Evolutionary conservation across 37 sponge, comb jelly and placozoan species (phyloP), one percentile per base, ranked within the genome.

Genomic region (Ianthella basta): DNA sequence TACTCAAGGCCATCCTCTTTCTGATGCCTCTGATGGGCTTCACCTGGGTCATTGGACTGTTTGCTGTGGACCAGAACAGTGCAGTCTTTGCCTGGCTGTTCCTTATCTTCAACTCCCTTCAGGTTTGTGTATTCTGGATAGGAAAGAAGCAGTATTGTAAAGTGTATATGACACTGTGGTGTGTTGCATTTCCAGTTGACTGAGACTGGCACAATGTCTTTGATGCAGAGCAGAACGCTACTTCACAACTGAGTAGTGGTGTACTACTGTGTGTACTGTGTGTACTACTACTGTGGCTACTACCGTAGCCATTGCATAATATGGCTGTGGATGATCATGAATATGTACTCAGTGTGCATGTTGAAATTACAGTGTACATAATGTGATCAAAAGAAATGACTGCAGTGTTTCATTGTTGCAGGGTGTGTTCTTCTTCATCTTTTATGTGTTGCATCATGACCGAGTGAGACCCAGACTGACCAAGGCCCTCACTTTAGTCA

Each of bases 41-140:
- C 35, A 69, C 35, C 34, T 69, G 70, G 70, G 34, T 69, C 70
- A 69, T 69, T 69, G 70, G 70, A 4, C 35, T 69, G 29, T 69
- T 69, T 69, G 70, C 70, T 32, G 70, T 69, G 35, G 34, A 69
- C 34, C 18, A 30, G 29, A 35, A 69, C 18, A n/a, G 4, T 35
- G 34, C 18, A 34, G 70, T 69, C 18, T 69, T 69, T 30, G 70
- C 70, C 4, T 69, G 70, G 70, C 34, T 69, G 35, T 69, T 69
- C 34, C 34, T 69, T 15, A 13, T 69, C 4, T 13, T 69, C 34
- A 69, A 69, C 70, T 32, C 70, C 4, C 4, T 35, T 1, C 70
- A 69, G 70, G 70, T 44, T 44, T 10, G 6, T 44, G 50, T 8
- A 44, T 44, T 10, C 50, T 8, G n/a, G n/a, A n/a, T 44, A 8